Conservation (phyloP, 2,797 vertebrate species). For the Gobio occitaniae region DNA sequence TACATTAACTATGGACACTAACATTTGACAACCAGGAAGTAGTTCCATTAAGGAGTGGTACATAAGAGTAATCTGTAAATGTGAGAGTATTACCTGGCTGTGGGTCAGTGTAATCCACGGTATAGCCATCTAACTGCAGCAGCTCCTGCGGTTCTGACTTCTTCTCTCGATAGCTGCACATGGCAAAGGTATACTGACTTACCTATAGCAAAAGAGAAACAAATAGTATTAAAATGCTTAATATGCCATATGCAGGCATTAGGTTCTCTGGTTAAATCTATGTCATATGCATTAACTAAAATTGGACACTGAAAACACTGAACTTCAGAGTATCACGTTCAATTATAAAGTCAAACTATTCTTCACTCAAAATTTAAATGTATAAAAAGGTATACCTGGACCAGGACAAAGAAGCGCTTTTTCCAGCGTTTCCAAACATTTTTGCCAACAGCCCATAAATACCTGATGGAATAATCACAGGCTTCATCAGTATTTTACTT, state of each 20-base stretch:
- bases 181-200: slow-evolving; percentile 99
- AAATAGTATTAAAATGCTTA: not conserved
- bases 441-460: slow-evolving; percentile 99
- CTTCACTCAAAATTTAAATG: not conserved
- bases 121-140: slow-evolving; percentile 96
- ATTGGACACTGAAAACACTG: not conserved
- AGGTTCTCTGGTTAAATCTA: not conserved
- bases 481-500: slow-evolving; percentile 22
- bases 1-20: not conserved
- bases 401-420: slow-evolving; percentile 98
- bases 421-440: slow-evolving; percentile 99
- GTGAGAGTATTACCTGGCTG: slow-evolving; percentile 87
- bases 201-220: slow-evolving; percentile 78
- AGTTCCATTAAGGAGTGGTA: not conserved
- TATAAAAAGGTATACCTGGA: slow-evolving; percentile 83
- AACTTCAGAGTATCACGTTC: not conserved
- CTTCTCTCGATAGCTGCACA: slow-evolving; percentile 99
- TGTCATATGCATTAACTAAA: not conserved
- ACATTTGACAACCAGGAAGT: not conserved
- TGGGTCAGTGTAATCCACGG: slow-evolving; percentile 98
- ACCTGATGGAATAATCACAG: slow-evolving; percentile 77
- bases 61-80: not conserved
- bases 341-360: not conserved
- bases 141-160: slow-evolving; percentile 98
- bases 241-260: not conserved